These are phyloP conservation scores for Dicerorhinus sumatrensis DNA, from an alignment of 2,113 vertebrate genomes.

Conservation along the genomic window DNA sequence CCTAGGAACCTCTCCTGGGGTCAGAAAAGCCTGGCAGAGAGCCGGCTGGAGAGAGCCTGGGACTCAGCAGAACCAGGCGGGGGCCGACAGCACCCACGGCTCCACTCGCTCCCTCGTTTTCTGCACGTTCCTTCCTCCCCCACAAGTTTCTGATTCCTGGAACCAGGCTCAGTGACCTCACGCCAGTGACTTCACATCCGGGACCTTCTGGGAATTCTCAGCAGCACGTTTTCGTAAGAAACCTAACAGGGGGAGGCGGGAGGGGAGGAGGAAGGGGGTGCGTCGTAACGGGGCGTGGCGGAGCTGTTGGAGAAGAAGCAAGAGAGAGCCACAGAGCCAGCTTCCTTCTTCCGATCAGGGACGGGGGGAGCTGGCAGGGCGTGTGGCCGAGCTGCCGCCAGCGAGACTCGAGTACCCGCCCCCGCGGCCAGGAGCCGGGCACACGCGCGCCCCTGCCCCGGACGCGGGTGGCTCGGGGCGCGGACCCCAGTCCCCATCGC, in stretches of 20 bases:
- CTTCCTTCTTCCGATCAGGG: neutral
- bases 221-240: conserved; percentile 71
- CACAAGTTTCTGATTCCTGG: conserved; percentile 73
- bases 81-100: neutral
- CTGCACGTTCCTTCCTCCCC: conserved; percentile 33
- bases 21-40: neutral
- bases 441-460: neutral
- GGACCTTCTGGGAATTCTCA: conserved; percentile 81
- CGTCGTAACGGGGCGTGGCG: neutral
- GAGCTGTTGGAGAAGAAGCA: neutral
- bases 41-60: neutral
- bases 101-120: neutral
- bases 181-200: conserved; percentile 79
- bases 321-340: neutral
- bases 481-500: neutral
- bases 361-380: neutral
- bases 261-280: neutral
- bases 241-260: neutral
- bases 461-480: neutral
- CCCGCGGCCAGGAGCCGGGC: neutral
- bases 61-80: neutral
- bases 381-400: rapidly evolving
- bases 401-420: neutral
- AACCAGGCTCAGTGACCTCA: conserved; percentile 74
- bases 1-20: neutral